Evolutionary conservation across 1,140 invertebrate genomes (phyloP).

Genomic region (Bombus pascuorum): DNA sequence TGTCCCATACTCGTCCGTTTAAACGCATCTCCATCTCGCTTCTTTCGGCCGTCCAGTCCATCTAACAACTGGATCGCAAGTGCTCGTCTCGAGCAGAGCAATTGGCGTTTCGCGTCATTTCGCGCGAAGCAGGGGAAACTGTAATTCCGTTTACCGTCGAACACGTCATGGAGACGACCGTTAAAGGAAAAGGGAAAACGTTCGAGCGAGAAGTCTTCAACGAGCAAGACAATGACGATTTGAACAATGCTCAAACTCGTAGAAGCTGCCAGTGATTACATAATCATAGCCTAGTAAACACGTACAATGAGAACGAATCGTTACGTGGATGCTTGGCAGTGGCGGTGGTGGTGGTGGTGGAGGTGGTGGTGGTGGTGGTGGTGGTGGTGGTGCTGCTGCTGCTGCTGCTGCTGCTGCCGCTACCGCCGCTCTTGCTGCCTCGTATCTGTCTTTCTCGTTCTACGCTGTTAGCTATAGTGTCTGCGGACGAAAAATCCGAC

Average conservation of each 20-base stretch:
- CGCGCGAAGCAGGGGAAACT: no score
- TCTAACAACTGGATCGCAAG: background rate
- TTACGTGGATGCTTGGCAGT: constrained; percentile 9
- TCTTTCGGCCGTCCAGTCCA: background rate
- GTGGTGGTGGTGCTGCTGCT: background rate
- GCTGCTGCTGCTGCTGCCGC: background rate
- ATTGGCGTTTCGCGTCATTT: background rate
- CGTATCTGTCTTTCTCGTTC: background rate
- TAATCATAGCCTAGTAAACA: constrained; percentile 49
- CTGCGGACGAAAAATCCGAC: constrained; percentile 51
- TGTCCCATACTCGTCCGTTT: no score
- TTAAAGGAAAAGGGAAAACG: constrained; percentile 2
- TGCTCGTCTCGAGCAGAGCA: no score
- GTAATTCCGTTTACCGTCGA: background rate
- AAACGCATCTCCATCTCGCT: background rate
- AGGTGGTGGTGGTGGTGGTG: background rate
- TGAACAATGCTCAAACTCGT: constrained; percentile 20
- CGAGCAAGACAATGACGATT: constrained; percentile 4
- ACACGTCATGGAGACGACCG: background rate
- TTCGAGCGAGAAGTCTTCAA: constrained; percentile 11
- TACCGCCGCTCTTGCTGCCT: background rate
- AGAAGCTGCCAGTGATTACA: constrained; percentile 37
- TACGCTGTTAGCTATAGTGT: constrained; percentile 15
- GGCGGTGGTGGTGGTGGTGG: background rate
- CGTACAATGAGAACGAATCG: constrained; percentile 40